phyloP scores from a whole-genome alignment of 2,113 vertebrate species.

The Chaetodon auriga region DNA sequence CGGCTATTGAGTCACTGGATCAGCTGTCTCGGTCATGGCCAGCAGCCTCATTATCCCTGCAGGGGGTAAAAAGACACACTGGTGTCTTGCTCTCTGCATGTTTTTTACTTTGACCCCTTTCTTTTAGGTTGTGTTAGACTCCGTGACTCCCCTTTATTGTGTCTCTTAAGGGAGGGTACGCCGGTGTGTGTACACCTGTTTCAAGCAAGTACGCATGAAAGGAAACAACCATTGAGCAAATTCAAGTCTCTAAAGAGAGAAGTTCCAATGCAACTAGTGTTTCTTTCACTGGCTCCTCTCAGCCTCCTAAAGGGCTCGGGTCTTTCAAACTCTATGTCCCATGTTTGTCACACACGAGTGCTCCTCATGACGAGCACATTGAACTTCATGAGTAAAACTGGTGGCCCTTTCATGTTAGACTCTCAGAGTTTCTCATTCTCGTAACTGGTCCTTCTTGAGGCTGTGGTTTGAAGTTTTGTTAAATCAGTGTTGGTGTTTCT shows the following conservation, averaged over 20 bases:
- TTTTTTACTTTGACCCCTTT: constrained; percentile 47
- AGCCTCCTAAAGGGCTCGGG: no score
- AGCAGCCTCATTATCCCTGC: constrained; percentile 69
- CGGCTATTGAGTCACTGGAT: constrained; percentile 65
- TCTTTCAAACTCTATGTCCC: not conserved
- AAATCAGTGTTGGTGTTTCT: constrained; percentile 9
- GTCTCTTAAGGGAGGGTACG: not conserved
- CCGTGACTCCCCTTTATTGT: constrained; percentile 7
- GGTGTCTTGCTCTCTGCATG: constrained; percentile 27
- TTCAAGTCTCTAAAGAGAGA: constrained; percentile 9
- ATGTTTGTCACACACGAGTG: not conserved
- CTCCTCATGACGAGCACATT: not conserved
- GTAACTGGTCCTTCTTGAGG: not conserved
- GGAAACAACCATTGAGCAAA: constrained; percentile 18
- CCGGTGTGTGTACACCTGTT: constrained; percentile 12
- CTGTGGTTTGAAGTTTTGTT: not conserved
- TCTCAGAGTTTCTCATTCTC: constrained; percentile 6
- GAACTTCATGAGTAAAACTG: not conserved
- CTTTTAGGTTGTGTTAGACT: constrained; percentile 24
- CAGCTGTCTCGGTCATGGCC: constrained; percentile 70
- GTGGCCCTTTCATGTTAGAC: not conserved
- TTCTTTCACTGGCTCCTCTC: not conserved
- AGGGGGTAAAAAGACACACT: constrained; percentile 58
- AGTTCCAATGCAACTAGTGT: not conserved
- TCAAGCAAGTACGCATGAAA: constrained; percentile 4